Evolutionary conservation across 1,140 invertebrate genomes (phyloP).

Genomic region (Apis mellifera): DNA sequence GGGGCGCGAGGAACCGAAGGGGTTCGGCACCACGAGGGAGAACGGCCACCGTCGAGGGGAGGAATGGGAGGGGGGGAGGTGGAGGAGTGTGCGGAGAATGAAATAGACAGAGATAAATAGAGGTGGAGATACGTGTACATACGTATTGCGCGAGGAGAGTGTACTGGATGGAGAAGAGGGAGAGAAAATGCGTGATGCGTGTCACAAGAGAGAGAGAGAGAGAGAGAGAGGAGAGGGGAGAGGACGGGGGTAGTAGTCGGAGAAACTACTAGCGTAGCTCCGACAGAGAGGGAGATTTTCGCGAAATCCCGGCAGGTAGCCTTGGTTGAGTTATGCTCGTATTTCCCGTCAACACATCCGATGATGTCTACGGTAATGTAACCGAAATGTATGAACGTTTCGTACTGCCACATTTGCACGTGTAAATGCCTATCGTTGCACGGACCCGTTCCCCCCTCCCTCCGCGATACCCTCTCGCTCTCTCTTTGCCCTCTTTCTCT

Average conservation of each 20-base stretch:
- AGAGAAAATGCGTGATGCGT: slow-evolving; percentile 44
- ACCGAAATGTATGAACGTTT: slow-evolving; percentile 79
- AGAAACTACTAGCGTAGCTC: too few relatives aligned
- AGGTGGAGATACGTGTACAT: slow-evolving; percentile 14
- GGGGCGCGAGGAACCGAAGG: slow-evolving; percentile 3
- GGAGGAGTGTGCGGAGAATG: slow-evolving; percentile 1
- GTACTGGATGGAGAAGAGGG: neutral
- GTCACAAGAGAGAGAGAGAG: slow-evolving; percentile 36
- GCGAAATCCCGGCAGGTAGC: slow-evolving; percentile 74
- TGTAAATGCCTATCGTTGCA: slow-evolving; percentile 53
- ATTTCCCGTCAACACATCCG: slow-evolving; percentile 80
- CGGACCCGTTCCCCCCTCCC: slow-evolving; percentile 1
- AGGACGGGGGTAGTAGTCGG: slow-evolving; percentile 21
- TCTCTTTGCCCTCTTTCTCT: neutral
- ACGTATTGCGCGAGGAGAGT: slow-evolving; percentile 39
- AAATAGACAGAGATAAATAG: slow-evolving; percentile 54
- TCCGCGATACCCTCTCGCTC: slow-evolving; percentile 10
- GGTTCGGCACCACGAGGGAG: slow-evolving; percentile 37
- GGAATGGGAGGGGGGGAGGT: neutral
- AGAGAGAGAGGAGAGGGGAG: slow-evolving; percentile 31
- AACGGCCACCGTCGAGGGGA: slow-evolving; percentile 29
- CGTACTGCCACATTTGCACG: slow-evolving; percentile 66
- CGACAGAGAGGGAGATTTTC: slow-evolving; percentile 62
- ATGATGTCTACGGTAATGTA: slow-evolving; percentile 79
- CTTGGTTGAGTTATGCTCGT: slow-evolving; percentile 78